phyloP scores from a whole-genome alignment of 2,888 invertebrate species.

The Aradus depressus region DNA sequence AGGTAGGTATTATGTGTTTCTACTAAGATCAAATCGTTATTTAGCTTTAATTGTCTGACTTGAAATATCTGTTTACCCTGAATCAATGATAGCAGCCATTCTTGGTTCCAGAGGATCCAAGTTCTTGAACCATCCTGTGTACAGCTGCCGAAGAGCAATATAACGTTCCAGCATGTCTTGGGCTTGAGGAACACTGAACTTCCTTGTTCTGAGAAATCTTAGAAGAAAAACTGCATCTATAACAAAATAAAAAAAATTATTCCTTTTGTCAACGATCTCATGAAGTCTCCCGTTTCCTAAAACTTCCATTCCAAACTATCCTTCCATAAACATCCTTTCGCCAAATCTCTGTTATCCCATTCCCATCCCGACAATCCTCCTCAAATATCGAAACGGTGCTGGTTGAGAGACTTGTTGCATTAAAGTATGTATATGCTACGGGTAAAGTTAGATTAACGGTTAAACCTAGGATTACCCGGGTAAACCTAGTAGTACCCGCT shows the following conservation, averaged over 20 bases:
- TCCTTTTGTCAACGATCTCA: neutral
- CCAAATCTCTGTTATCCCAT: neutral
- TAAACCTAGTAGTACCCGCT: too few species aligned
- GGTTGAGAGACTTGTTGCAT: too few species aligned
- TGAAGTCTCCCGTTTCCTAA: neutral
- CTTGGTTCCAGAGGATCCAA: constrained; percentile 68
- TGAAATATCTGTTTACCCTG: constrained; percentile 46
- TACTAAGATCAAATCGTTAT: neutral
- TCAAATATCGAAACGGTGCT: too few species aligned
- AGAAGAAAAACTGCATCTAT: constrained; percentile 64
- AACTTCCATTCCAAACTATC: neutral
- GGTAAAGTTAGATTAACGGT: too few species aligned
- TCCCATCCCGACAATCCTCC: neutral
- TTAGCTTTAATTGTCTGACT: neutral
- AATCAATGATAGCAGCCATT: constrained; percentile 64
- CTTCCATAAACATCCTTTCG: neutral
- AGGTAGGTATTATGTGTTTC: neutral
- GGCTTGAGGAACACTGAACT: constrained; percentile 65
- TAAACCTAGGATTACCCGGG: too few species aligned
- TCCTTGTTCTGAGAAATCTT: constrained; percentile 62
- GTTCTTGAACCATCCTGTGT: constrained; percentile 76
- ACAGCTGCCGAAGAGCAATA: constrained; percentile 67
- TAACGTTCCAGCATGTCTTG: constrained; percentile 78
- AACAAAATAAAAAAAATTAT: neutral
- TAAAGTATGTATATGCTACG: too few species aligned